Base-by-base conservation (phyloP, 2,113 vertebrate genomes). In the Ahaetulla prasina region DNA sequence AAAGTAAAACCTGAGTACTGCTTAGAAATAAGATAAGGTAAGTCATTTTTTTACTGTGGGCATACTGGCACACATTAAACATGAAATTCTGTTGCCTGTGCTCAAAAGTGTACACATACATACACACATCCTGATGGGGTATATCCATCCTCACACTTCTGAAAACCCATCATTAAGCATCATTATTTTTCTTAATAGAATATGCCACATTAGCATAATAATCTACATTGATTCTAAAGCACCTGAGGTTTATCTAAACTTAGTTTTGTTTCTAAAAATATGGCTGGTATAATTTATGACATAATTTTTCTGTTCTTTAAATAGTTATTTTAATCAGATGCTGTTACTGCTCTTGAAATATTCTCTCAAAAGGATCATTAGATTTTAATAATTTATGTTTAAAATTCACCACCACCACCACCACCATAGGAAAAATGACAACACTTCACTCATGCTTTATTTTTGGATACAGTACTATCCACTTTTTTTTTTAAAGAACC, bases 381-480 rank as follows among this genome's bases (percentile, higher is more conserved):
- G 35, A 80, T 80, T 80, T 80, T 80, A 95, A 96, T 94, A 97
- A 97, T 96, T 97, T 97, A 97, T 97, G 97, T 96, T 91, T 43
- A 80, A 80, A 80, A 80, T 63, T 10, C 30, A 14, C 89, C 23
- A 11, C 55, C 23, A 47, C 7, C 23, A 47, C 7, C 94, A 47
- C 25, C 94, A 47, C 25, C 84, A 30, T 25, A 35, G 3, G 39
- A 92, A 89, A 47, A 93, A 95, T 95, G 95, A 94, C 96, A 96
- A 97, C 94, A 97, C 94, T 96, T 89, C 94, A 96, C 94, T 93
- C 95, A 96, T 87, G 96, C 94, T 96, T 97, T 97, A 98, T 97
- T 97, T 98, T 96, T 95, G 95, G 95, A 95, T 96, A 91, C 95
- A 95, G 94, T 95, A 93, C 95, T 95, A 96, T 85, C 94, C 94